Evolutionary conservation across 2,113 vertebrate species (phyloP).

Genomic region (Dolichallabes microphthalmus): DNA sequence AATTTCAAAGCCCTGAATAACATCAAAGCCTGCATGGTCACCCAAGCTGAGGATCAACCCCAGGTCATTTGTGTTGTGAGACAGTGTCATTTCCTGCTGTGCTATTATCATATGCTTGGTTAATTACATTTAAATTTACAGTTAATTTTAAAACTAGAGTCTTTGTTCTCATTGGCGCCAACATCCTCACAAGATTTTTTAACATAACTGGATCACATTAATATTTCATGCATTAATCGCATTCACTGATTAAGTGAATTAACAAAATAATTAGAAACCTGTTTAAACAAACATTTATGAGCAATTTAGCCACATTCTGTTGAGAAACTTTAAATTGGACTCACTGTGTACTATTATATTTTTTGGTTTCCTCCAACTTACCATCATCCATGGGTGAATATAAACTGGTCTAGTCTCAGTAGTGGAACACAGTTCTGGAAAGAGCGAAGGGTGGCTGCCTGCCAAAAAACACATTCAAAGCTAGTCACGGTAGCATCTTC

Average conservation of each 20-base stretch:
- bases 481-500: no score
- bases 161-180: background rate
- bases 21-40: background rate
- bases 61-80: background rate
- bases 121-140: no score
- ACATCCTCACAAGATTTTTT: background rate
- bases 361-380: background rate
- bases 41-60: background rate
- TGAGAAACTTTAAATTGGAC: background rate
- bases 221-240: background rate
- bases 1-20: background rate
- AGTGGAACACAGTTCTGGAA: no score
- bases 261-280: background rate
- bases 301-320: background rate
- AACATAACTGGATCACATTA: background rate
- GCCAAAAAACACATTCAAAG: no score
- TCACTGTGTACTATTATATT: background rate
- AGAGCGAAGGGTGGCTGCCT: no score
- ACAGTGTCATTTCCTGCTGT: background rate
- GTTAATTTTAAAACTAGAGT: background rate
- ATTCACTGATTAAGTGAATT: background rate
- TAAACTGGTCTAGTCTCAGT: background rate
- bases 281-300: background rate
- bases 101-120: background rate
- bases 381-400: background rate